phyloP scores from a whole-genome alignment of 1,140 invertebrate genomes.

The Meloidogyne exigua region DNA sequence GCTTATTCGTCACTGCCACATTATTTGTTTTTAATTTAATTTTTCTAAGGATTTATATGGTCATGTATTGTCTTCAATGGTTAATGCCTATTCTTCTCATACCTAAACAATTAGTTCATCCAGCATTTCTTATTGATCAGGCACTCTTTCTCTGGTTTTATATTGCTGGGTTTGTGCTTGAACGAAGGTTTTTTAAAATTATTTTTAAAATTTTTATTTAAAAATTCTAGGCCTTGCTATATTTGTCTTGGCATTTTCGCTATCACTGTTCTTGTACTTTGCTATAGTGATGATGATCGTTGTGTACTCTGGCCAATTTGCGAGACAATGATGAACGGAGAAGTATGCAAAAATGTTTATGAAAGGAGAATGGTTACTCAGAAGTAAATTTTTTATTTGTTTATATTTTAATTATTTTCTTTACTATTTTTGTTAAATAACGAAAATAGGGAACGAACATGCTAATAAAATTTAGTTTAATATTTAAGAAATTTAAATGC shows the following conservation, averaged over 20 bases:
- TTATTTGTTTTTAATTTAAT: neutral
- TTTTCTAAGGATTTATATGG: neutral
- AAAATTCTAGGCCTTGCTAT: conserved; percentile 74
- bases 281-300: conserved; percentile 89
- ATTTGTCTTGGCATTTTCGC: conserved; percentile 90
- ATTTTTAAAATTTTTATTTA: conserved; percentile 9
- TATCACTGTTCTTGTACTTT: conserved; percentile 84
- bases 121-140: conserved; percentile 47
- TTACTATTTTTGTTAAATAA: too few relatives aligned
- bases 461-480: neutral
- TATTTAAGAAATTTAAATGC: too few relatives aligned
- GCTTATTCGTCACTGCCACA: too few relatives aligned
- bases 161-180: conserved; percentile 75
- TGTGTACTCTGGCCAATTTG: conserved; percentile 79
- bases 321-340: conserved; percentile 33
- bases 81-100: conserved; percentile 91
- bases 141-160: conserved; percentile 52
- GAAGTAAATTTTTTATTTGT: neutral
- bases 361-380: conserved; percentile 8
- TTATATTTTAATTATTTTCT: neutral
- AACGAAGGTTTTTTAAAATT: conserved; percentile 71
- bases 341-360: conserved; percentile 40
- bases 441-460: too few relatives aligned
- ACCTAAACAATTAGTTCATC: conserved; percentile 78
- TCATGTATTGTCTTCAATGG: conserved; percentile 98